Base-by-base conservation (phyloP, 2,888 invertebrate species). In the Homarus gammarus region DNA sequence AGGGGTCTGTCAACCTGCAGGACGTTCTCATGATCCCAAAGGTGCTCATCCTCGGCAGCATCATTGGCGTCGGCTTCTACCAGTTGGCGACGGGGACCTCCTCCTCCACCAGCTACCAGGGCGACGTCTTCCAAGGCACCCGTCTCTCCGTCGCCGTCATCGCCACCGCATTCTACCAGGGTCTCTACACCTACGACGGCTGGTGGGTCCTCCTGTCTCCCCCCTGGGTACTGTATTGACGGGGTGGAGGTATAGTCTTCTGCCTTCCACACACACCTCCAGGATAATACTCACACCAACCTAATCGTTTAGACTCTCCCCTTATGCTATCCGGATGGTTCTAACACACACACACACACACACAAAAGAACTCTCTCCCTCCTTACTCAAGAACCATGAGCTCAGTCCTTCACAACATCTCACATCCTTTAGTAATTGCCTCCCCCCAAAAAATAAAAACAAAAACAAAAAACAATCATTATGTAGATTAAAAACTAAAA, bases 141-240 rank as follows among this genome's bases (percentile, higher is more conserved):
- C 95, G 95, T 56, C 95, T 95, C 0, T 94, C 96, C 61, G 49
- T 68, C 2, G 61, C 83, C 27, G 10, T 56, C 73, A 95, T 98
- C 77, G 97, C 98, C 0, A 95, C 98, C 56, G 97, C 98, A 0
- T 97, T 98, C 94, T 98, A 98, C 93, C 96, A 96, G 3, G 98
- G 98, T n/a, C 94, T 98, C 1, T 98, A 98, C 94, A 98, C 98
- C 0, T 99, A 97, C 94, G 97, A 73, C 22, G 84, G 79, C 10
- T 85, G 79, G 81, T 81, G 36, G 64, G 56, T 56, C 3, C 56
- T 5, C 3, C 0, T 10, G 8, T 8, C 44, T 44, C 8, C 12
- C 44, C 44, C 44, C 44, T 56, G 56, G 12, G 68, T 1, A 36
- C 18, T 12, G 2, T 56, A 56, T 56, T 56, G 18, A 56, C 56